phyloP scores from a whole-genome alignment of 2,888 invertebrate species.

The Anoplius nigerrimus region DNA sequence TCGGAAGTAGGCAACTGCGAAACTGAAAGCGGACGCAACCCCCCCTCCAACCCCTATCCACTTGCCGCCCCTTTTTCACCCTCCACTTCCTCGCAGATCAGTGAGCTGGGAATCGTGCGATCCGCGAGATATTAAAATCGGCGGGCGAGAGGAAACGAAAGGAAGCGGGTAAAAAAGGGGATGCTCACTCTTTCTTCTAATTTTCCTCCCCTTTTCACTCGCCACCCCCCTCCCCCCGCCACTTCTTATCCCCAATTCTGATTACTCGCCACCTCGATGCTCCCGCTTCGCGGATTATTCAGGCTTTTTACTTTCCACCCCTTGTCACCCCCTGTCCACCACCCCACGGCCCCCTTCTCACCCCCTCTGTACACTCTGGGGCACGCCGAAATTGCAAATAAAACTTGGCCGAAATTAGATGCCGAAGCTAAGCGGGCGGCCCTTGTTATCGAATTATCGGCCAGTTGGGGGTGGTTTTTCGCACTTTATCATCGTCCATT shows the following conservation, averaged over 20 bases:
- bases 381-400: conserved; percentile 5
- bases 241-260: conserved; percentile 50
- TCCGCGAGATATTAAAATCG: conserved; percentile 61
- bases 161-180: conserved; percentile 40
- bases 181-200: no score
- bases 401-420: conserved; percentile 13
- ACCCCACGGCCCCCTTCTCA: no score
- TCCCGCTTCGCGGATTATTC: conserved; percentile 19
- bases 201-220: neutral
- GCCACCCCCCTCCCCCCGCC: neutral
- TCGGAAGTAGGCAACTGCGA: no score
- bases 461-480: no score
- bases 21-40: conserved; percentile 2
- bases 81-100: conserved; percentile 46
- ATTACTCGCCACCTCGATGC: conserved; percentile 38
- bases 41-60: conserved; percentile 14
- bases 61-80: neutral
- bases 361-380: no score
- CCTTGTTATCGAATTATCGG: no score
- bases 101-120: conserved; percentile 54
- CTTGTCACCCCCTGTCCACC: no score
- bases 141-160: no score
- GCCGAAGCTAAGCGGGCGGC: no score
- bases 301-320: no score
- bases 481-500: no score